Conservation (phyloP, 1,140 invertebrate genomes). For the Ruditapes philippinarum region DNA sequence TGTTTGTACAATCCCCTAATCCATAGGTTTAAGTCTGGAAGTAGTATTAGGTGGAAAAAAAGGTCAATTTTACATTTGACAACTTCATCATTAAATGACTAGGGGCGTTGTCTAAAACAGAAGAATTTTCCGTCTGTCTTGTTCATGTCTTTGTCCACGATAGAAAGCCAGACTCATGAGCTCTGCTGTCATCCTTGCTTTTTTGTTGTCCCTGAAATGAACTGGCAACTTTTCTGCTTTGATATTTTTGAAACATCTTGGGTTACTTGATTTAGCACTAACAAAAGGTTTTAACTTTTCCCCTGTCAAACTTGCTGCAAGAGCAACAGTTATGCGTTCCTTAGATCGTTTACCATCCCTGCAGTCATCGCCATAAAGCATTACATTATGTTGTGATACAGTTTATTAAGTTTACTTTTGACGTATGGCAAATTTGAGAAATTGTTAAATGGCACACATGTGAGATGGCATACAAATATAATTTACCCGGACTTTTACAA, state of each 20-base stretch:
- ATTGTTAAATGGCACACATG: too few relatives aligned
- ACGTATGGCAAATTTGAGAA: too few relatives aligned
- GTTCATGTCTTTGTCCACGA: not conserved
- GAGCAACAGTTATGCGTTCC: slow-evolving; percentile 53
- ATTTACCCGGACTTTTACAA: too few relatives aligned
- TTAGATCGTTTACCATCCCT: slow-evolving; percentile 64
- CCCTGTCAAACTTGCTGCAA: slow-evolving; percentile 43
- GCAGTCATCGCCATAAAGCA: slow-evolving; percentile 45
- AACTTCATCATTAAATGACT: slow-evolving; percentile 67
- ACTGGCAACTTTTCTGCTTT: slow-evolving; percentile 29
- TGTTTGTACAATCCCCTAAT: slow-evolving; percentile 50
- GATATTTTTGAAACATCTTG: slow-evolving; percentile 24
- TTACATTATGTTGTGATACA: too few relatives aligned
- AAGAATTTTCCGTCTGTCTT: slow-evolving; percentile 48
- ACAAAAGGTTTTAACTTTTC: slow-evolving; percentile 31
- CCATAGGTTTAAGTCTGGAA: slow-evolving; percentile 29
- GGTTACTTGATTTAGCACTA: not conserved
- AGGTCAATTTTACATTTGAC: slow-evolving; percentile 83
- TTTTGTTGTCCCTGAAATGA: not conserved
- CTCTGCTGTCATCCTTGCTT: not conserved
- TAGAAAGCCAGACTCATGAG: not conserved
- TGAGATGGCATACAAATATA: too few relatives aligned
- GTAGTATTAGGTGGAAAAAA: slow-evolving; percentile 84
- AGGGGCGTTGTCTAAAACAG: slow-evolving; percentile 76
- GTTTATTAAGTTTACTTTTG: too few relatives aligned